These are phyloP conservation scores for Heterodera filipjevi DNA, from an alignment of 2,888 invertebrate species.

Conservation along the genomic window DNA sequence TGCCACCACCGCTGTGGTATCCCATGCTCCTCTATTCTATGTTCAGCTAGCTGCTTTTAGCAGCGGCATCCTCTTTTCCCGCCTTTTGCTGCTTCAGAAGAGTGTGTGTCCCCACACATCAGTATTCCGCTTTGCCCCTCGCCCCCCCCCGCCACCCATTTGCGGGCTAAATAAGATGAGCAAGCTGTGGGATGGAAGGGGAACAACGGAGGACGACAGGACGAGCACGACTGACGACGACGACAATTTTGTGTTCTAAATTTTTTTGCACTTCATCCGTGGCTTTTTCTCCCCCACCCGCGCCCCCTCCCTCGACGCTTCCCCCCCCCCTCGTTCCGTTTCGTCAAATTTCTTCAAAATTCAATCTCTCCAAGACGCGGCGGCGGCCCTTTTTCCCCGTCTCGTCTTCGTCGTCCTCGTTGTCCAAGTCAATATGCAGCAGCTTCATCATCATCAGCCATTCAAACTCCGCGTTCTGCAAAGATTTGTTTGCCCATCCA, in stretches of 20 bases:
- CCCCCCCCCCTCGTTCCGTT: background rate
- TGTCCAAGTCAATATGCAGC: background rate
- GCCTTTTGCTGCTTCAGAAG: background rate
- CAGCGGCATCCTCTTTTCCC: background rate
- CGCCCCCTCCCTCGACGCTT: background rate
- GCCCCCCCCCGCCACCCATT: background rate
- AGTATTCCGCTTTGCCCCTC: too few species aligned
- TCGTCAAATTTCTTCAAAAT: conserved; percentile 7
- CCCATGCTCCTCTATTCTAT: background rate
- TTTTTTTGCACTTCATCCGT: background rate
- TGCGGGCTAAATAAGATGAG: background rate
- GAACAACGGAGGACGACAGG: background rate
- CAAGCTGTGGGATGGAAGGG: background rate
- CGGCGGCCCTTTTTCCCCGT: background rate
- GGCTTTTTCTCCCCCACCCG: too few species aligned
- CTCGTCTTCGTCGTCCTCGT: background rate
- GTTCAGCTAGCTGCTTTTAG: background rate
- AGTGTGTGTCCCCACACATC: too few species aligned
- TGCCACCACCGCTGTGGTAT: background rate
- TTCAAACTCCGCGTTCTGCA: background rate
- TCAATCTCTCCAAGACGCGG: background rate
- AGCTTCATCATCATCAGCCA: background rate
- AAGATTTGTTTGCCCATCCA: background rate
- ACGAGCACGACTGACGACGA: background rate
- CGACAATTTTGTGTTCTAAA: conserved; percentile 1